Conservation (phyloP, 1,140 invertebrate genomes). For the Tetranychus cinnabarinus region DNA sequence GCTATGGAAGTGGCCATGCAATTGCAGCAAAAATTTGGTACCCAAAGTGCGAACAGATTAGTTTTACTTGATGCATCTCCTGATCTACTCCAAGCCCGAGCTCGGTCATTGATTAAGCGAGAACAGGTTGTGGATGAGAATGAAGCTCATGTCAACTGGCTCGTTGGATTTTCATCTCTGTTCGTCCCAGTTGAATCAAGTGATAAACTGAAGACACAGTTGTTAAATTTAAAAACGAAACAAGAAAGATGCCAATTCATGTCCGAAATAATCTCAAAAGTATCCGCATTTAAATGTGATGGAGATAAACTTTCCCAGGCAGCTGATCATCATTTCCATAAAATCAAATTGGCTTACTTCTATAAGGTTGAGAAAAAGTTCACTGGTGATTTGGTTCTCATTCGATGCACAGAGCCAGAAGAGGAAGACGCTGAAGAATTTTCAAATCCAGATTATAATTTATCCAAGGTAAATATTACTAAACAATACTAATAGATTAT, state of each 20-base stretch:
- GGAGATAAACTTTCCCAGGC: neutral
- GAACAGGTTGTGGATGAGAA: neutral
- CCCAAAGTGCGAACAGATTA: constrained; percentile 27
- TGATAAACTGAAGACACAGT: neutral
- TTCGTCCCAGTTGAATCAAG: neutral
- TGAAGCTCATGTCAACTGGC: neutral
- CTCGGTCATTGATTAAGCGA: neutral
- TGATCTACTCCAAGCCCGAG: constrained; percentile 12
- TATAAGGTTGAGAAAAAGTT: neutral
- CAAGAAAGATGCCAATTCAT: neutral
- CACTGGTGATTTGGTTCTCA: neutral
- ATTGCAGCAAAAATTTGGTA: constrained; percentile 32
- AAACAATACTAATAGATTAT: neutral
- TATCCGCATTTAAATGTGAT: neutral
- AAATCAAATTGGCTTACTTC: neutral
- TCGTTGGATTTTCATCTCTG: neutral
- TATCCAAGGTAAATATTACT: neutral
- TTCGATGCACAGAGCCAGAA: neutral
- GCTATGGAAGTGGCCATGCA: constrained; percentile 76
- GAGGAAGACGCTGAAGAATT: neutral
- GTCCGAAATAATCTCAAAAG: neutral
- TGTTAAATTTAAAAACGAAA: neutral
- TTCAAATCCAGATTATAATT: neutral
- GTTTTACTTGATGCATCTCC: constrained; percentile 69
- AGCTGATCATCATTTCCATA: neutral